phyloP scores from a whole-genome alignment of 2,888 invertebrate species.

The Drosophila paucipuncta region DNA sequence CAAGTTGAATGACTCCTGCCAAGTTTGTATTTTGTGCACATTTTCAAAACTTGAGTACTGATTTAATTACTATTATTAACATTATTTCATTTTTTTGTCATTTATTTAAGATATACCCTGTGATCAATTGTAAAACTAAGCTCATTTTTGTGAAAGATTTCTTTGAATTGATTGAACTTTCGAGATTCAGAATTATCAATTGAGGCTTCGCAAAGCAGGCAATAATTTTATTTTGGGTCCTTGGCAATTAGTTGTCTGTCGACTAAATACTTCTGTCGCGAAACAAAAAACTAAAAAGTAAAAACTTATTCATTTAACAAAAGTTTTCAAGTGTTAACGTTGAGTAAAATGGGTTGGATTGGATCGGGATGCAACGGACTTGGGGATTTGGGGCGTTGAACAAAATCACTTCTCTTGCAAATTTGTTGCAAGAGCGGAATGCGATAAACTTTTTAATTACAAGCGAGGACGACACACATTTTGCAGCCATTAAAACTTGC shows the following conservation, averaged over 20 bases:
- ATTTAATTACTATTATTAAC: background rate
- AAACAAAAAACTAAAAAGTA: background rate
- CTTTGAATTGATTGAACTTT: background rate
- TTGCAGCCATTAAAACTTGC: slow-evolving; percentile 48
- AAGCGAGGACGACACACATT: slow-evolving; percentile 30
- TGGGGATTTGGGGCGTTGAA: slow-evolving; percentile 1
- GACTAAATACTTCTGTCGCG: background rate
- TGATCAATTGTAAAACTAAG: no score
- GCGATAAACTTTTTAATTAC: slow-evolving; percentile 47
- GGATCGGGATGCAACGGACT: slow-evolving; percentile 7
- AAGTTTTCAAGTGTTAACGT: background rate
- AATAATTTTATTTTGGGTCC: background rate
- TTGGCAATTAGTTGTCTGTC: no score
- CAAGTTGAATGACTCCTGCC: background rate
- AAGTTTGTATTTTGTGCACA: background rate
- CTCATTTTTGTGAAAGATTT: background rate
- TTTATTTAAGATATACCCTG: background rate
- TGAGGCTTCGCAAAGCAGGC: background rate
- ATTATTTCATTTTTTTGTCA: background rate
- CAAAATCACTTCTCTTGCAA: slow-evolving; percentile 5
- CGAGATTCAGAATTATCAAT: background rate
- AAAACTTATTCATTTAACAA: background rate
- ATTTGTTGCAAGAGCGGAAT: slow-evolving; percentile 34
- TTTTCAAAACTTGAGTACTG: background rate
- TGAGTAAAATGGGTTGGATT: background rate